A percentile compares a stretch with the other conserved stretches of the same genome.
These are phyloP conservation scores for Craniophora ligustri DNA, from an alignment of 2,888 invertebrate genomes.

Conservation along the genomic window DNA sequence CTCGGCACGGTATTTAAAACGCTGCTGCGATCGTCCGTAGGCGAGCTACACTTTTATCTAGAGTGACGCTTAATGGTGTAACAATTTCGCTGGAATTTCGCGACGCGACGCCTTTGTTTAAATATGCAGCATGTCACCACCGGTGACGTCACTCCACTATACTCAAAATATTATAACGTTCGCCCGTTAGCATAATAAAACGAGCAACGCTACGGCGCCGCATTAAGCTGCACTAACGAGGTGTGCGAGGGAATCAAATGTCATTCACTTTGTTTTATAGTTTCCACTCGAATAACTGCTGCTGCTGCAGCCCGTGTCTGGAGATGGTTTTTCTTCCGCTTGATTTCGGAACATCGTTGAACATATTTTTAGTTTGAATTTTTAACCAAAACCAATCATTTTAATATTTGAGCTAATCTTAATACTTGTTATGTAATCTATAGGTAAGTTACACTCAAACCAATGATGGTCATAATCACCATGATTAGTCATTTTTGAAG, in stretches of 20 bases:
- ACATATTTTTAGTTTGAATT: too few species aligned
- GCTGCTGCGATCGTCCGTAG: conserved; percentile 25
- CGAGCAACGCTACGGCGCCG: conserved; percentile 77
- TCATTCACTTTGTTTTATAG: conserved; percentile 56
- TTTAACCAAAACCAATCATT: too few species aligned
- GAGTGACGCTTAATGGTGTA: conserved; percentile 56
- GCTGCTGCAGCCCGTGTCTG: conserved; percentile 15
- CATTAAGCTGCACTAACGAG: conserved; percentile 80
- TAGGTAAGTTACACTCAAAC: too few species aligned
- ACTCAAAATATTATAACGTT: conserved; percentile 83
- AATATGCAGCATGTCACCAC: conserved; percentile 82
- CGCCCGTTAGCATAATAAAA: conserved; percentile 85
- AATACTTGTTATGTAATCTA: too few species aligned
- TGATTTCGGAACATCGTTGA: background rate
- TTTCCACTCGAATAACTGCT: conserved; percentile 30
- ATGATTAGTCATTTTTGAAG: too few species aligned
- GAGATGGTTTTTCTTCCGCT: background rate
- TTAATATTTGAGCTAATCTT: too few species aligned
- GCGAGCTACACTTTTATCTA: conserved; percentile 49
- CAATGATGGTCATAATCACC: too few species aligned
- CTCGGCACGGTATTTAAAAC: conserved; percentile 41
- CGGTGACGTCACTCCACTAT: conserved; percentile 73
- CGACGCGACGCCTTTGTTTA: conserved; percentile 64
- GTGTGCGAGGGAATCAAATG: conserved; percentile 70
- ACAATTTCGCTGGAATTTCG: conserved; percentile 55